Base-by-base conservation (phyloP, 37 sponge, comb jelly and placozoan genomes). In the Crambe crambe region DNA sequence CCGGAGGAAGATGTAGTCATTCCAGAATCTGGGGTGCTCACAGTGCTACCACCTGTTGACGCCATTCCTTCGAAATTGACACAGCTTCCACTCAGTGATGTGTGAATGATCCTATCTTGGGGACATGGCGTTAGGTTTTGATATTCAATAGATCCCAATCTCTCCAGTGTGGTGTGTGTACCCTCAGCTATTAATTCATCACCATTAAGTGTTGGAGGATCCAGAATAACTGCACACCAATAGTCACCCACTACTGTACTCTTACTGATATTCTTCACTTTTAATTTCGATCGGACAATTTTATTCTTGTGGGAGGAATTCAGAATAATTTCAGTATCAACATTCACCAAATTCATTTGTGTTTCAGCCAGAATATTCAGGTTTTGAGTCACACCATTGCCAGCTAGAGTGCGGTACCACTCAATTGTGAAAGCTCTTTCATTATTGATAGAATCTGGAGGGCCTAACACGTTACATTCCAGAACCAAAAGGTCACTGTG, bases 391-490 rank as follows among this genome's bases (percentile, higher is more conserved):
- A 30, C 30, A 9, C 35, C 35, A 30, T 30, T 31, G 3, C 12
- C 10, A 17, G 12, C 9, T 65, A 65, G 31, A 3, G 10, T 34
- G 25, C 66, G 25, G 35, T 65, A 34, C 66, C 66, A 65, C 35
- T 30, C 34, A 12, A 65, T 65, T 65, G 25, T 2, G 3, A 65
- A 31, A 17, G 35, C 25, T 2, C 32, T 30, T 2, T 17, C 3
- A 18, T 18, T 8, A 9, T 30, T 65, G 31, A 65, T 2, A 31
- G 17, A 31, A n/a, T n/a, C n/a, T n/a, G n/a, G n/a, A 31, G 66
- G 66, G 3, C 66, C 66, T 5, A 12, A 5, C 35, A 65, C 66
- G 30, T 34, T 65, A 34, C 66, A 65, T 65, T 65, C 66, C 35
- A 65, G 3, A 30, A 26, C 59, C 59, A 58, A 12, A 12, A 23